Evolutionary conservation across 2,797 vertebrate species (phyloP).

Genomic region (Chelonia mydas): DNA sequence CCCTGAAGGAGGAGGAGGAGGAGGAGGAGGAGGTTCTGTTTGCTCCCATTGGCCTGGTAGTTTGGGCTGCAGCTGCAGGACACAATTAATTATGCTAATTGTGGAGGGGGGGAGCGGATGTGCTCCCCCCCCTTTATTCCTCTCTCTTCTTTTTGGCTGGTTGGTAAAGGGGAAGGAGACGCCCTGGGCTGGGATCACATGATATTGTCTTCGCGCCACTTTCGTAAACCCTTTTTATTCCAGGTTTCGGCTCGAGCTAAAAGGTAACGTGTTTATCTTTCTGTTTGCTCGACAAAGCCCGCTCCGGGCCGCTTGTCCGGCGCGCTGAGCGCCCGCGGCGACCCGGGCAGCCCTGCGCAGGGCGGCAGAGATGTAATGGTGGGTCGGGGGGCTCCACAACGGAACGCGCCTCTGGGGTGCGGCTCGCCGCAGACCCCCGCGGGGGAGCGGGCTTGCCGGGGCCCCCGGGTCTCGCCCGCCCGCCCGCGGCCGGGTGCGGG

Average conservation of each 20-base stretch:
- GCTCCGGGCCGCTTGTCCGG: no score
- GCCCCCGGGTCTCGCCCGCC: not conserved
- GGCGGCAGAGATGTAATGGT: no score
- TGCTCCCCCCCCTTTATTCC: constrained; percentile 58
- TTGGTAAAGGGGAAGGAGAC: constrained; percentile 81
- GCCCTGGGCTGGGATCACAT: constrained; percentile 84
- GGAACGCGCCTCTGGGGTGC: no score
- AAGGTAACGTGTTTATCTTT: constrained; percentile 77
- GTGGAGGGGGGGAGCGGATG: constrained; percentile 79
- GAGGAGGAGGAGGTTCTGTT: constrained; percentile 18
- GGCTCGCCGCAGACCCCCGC: no score
- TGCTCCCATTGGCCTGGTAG: constrained; percentile 67
- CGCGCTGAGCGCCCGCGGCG: no score
- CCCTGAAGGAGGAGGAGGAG: not conserved
- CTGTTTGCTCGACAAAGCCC: no score
- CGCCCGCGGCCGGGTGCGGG: not conserved
- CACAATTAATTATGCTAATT: constrained; percentile 87
- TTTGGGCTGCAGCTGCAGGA: constrained; percentile 77
- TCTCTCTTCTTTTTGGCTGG: constrained; percentile 67
- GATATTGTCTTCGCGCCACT: constrained; percentile 93
- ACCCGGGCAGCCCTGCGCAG: no score
- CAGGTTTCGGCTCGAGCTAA: constrained; percentile 74
- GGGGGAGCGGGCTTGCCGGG: no score
- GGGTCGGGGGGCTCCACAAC: no score
- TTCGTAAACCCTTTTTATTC: constrained; percentile 81